These are phyloP conservation scores for Philopedon plagiatum DNA, from an alignment of 2,888 invertebrate genomes.

Conservation along the genomic window DNA sequence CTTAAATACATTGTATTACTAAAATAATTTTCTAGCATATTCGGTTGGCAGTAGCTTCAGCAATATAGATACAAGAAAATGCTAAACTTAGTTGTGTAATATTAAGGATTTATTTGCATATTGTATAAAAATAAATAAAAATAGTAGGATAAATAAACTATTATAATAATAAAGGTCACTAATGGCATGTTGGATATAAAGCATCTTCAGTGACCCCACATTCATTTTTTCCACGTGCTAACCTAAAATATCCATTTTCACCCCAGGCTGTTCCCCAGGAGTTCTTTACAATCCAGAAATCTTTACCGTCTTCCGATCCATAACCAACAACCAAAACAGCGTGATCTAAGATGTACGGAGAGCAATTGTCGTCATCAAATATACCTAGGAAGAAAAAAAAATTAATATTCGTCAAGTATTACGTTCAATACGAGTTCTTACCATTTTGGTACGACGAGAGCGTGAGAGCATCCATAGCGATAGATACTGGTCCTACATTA, in stretches of 20 bases:
- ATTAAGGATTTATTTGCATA: too few species aligned
- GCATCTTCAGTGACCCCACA: conserved; percentile 34
- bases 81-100: too few species aligned
- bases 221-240: conserved; percentile 31
- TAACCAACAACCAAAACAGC: conserved; percentile 38
- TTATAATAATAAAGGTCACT: too few species aligned
- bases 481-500: conserved; percentile 39
- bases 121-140: too few species aligned
- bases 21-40: too few species aligned
- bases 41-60: too few species aligned
- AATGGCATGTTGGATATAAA: conserved; percentile 10
- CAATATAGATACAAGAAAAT: too few species aligned
- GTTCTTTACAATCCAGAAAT: conserved; percentile 42
- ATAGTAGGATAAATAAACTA: too few species aligned
- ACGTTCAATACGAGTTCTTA: background rate
- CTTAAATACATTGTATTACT: too few species aligned
- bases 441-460: conserved; percentile 27
- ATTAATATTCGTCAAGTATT: too few species aligned
- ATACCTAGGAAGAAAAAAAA: background rate
- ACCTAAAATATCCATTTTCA: conserved; percentile 36
- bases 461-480: conserved; percentile 33
- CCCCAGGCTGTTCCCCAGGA: conserved; percentile 38
- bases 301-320: conserved; percentile 15
- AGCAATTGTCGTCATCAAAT: background rate
- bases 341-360: conserved; percentile 14